A percentile compares a stretch with the other conserved stretches of the same genome.
Conservation (phyloP, 2,113 vertebrate species). For the Forbesichthys agassizii region DNA sequence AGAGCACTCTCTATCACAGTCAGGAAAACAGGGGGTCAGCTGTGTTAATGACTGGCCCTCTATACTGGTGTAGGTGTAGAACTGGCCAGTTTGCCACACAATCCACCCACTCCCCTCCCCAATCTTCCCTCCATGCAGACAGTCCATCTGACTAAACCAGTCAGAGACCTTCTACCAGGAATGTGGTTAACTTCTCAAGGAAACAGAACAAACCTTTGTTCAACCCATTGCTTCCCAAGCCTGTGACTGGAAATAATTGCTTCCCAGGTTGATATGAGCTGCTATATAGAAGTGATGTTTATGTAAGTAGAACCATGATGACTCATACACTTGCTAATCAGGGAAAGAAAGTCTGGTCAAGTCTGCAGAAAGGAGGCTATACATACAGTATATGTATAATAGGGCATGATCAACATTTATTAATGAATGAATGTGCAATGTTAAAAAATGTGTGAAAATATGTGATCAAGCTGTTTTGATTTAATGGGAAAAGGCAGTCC, state of each 20-base stretch:
- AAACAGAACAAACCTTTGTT: constrained; percentile 47
- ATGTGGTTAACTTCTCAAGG: constrained; percentile 25
- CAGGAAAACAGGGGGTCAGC: constrained; percentile 53
- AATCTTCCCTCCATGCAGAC: constrained; percentile 20
- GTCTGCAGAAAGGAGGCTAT: neutral
- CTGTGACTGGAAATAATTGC: constrained; percentile 28
- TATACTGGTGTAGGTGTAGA: constrained; percentile 45
- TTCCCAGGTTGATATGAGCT: constrained; percentile 11
- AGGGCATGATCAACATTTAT: neutral
- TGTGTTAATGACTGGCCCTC: constrained; percentile 62
- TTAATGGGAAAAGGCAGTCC: too few species aligned
- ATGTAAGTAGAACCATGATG: constrained; percentile 1
- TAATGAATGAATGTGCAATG: too few species aligned
- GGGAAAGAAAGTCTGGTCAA: neutral
- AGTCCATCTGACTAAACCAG: constrained; percentile 38
- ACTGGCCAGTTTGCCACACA: constrained; percentile 7
- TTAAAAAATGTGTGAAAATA: too few species aligned
- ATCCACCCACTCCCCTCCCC: neutral
- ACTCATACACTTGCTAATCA: constrained; percentile 10
- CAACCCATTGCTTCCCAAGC: constrained; percentile 3
- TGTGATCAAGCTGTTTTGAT: too few species aligned
- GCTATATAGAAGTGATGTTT: constrained; percentile 10
- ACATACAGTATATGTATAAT: neutral
- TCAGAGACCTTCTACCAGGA: constrained; percentile 36
- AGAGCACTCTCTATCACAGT: constrained; percentile 39